Evolutionary conservation across 2,888 invertebrate genomes (phyloP), one percentile per base, ranked within the genome.

Genomic region (Trachelus iudaicus): DNA sequence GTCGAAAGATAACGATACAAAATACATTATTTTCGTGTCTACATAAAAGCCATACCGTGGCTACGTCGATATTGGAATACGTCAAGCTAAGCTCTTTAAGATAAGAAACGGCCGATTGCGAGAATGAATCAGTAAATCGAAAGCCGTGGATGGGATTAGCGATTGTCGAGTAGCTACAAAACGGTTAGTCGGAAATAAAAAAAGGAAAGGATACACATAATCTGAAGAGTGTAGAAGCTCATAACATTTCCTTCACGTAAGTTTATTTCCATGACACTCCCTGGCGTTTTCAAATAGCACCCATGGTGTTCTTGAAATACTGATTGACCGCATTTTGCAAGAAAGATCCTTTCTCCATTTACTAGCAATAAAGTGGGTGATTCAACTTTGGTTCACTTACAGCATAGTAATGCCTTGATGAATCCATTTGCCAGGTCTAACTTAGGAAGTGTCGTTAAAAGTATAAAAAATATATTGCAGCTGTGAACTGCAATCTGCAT

Each of bases 121-220:
- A 34, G 78, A 71, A 79, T 85, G 85, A 85, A 84, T 85, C 85
- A 85, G 75, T 78, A 68, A 73, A 73, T 79, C 37, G 34, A 81
- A 79, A 82, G 80, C 77, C 75, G 79, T 79, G 77, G 73, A 79
- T 69, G 77, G 34, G 74, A 13, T 31, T 68, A 2, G 9, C 56
- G 56, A 56, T 56, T 9, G 56, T 23, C 23, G 56, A 23, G 56
- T 1, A 23, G 56, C 23, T 23, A 56, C 56, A 15, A 56, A 23
- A 23, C 9, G 40, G 23, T 40, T 40, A 9, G 23, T 56, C 23
- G 9, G 23, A 56, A 56, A 56, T 56, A 56, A 56, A 56, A 56
- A 23, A 56, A 56, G 23, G 6, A 56, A 56, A 40, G 56, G 23
- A 56, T 9, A 56, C 15, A 9, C 56, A 56, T 23, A 23, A 23